Base-by-base conservation (phyloP, 1,140 invertebrate genomes). In the Agrilus planipennis region DNA sequence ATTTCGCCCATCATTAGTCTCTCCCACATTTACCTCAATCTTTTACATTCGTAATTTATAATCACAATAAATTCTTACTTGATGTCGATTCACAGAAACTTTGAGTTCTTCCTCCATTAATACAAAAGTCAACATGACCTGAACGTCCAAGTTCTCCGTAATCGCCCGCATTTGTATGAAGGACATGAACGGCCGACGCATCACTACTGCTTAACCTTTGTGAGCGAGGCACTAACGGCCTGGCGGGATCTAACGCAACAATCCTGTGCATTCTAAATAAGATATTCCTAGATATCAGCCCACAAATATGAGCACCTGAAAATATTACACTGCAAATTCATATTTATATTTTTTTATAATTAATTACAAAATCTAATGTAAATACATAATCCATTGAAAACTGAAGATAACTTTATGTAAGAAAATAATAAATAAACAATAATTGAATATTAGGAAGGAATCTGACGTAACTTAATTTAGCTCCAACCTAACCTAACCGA, bases 161-260 rank as follows among this genome's bases (percentile, higher is more conserved):
- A 25, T 76, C 72, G 0, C 79, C 79, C 0, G 81, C 79, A 51
- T 82, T 84, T 0, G 81, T 84, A 53, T 84, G 81, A 1, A 84
- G 67, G 9, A 82, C 75, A 53, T 83, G 73, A 4, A 84, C 81
- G 2, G 78, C 76, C 20, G 73, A 67, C 1, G 80, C 80, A 44
- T 82, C 77, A 0, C 78, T 77, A 19, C 72, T 71, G 52, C 77
- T 76, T 42, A 84, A 54, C 5, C 77, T 69, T 11, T 75, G 70
- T 0, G 71, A 68, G 0, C 72, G 71, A 0, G 73, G 64, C 15
- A 84, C 68, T 25, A 84, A 60, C 0, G 81, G 81, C 9, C 77
- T 65, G 0, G 81, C 81, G 0, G 81, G 81, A 57, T 84, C 81
- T 42, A 84, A 53, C n/a, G 73, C 76, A n/a, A 79, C 65, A 39